A percentile compares a stretch with the other conserved stretches of the same genome.
phyloP scores from a whole-genome alignment of 2,113 vertebrate species.

The Sylvia atricapilla region DNA sequence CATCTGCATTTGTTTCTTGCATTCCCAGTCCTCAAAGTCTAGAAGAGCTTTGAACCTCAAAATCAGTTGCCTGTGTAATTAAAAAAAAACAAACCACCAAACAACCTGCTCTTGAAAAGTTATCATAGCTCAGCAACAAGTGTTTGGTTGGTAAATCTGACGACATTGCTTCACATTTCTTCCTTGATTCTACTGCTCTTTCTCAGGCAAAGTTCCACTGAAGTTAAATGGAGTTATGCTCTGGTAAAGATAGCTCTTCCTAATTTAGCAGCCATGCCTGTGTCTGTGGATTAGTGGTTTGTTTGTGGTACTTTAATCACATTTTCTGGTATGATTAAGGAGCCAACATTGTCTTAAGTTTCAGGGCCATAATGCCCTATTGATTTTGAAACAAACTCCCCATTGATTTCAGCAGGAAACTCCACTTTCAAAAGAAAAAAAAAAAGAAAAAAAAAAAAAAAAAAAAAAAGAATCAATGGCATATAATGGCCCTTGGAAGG shows the following conservation, averaged over 20 bases:
- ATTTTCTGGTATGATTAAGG: conserved; percentile 3
- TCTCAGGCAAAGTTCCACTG: background rate
- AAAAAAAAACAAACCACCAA: background rate
- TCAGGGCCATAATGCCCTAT: background rate
- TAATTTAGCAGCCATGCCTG: background rate
- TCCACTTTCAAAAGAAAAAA: background rate
- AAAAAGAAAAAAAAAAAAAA: too few relatives aligned
- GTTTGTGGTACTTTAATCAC: conserved; percentile 21
- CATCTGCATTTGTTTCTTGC: conserved; percentile 43
- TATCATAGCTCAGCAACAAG: background rate
- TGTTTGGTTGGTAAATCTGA: conserved; percentile 15
- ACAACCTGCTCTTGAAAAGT: conserved; percentile 20
- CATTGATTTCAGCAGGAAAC: background rate
- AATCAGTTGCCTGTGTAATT: conserved; percentile 44
- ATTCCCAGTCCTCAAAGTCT: background rate
- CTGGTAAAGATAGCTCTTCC: background rate
- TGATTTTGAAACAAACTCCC: conserved; percentile 1
- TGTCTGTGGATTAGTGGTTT: background rate
- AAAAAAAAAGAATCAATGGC: background rate
- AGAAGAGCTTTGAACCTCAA: conserved; percentile 40
- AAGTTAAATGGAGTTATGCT: background rate
- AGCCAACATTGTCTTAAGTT: background rate
- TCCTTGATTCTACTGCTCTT: background rate
- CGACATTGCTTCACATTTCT: background rate
- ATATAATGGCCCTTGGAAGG: background rate